A percentile compares a stretch with the other conserved stretches of the same genome.
These are phyloP conservation scores for Phlogophora meticulosa DNA, from an alignment of 2,888 invertebrate genomes.

Conservation along the genomic window DNA sequence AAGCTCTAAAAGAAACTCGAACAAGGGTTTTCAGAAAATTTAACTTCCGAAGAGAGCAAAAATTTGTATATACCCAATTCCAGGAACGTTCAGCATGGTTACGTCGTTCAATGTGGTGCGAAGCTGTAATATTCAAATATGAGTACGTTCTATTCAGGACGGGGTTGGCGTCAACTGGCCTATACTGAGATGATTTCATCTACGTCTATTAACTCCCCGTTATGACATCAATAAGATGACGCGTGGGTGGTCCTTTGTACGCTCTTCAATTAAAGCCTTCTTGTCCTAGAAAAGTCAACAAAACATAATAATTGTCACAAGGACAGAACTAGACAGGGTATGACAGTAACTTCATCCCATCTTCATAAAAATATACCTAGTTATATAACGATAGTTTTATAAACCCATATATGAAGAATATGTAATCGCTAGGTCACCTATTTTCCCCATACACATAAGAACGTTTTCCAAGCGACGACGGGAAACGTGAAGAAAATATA, in stretches of 20 bases:
- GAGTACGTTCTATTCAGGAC: conserved; percentile 22
- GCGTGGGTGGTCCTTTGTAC: conserved; percentile 35
- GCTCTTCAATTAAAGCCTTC: conserved; percentile 38
- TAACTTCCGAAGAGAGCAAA: not conserved
- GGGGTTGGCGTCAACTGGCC: conserved; percentile 34
- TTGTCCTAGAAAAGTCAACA: conserved; percentile 2
- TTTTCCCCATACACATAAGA: conserved; percentile 19
- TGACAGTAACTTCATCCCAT: not conserved
- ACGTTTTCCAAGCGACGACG: not conserved
- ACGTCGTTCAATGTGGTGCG: conserved; percentile 23
- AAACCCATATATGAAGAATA: conserved; percentile 8
- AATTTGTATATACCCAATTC: conserved; percentile 45
- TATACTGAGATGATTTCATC: conserved; percentile 51
- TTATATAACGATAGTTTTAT: conserved; percentile 14
- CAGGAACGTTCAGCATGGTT: conserved; percentile 36
- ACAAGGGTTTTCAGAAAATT: conserved; percentile 9
- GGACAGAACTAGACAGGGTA: not conserved
- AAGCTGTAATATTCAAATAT: conserved; percentile 45
- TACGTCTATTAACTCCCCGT: conserved; percentile 44
- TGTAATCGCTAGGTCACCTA: conserved; percentile 24
- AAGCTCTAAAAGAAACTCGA: conserved; percentile 18
- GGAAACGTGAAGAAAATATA: conserved; percentile 18
- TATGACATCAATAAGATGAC: conserved; percentile 51
- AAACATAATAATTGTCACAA: not conserved
- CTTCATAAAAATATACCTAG: not conserved